These are phyloP conservation scores for Lanistes nyassanus DNA, from an alignment of 1,140 invertebrate genomes.

Conservation along the genomic window DNA sequence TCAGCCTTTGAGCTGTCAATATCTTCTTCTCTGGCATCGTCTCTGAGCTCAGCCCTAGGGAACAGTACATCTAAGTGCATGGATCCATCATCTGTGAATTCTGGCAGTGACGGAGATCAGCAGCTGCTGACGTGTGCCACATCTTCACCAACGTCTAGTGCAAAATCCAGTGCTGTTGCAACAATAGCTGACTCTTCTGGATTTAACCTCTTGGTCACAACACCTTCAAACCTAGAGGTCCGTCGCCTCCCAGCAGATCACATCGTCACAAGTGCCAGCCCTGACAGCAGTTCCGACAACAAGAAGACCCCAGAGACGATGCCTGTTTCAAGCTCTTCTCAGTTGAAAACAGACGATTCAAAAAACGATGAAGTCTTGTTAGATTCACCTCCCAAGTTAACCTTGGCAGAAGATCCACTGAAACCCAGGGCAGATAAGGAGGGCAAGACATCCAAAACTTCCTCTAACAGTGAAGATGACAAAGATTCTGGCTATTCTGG, in stretches of 20 bases:
- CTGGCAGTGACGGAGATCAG: not conserved
- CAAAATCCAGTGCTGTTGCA: not conserved
- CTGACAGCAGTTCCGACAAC: constrained; percentile 56
- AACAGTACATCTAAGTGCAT: not conserved
- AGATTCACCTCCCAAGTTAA: constrained; percentile 8
- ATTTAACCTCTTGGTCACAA: constrained; percentile 25
- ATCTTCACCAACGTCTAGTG: not conserved
- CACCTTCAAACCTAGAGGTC: constrained; percentile 31
- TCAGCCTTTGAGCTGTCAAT: not conserved
- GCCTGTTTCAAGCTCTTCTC: constrained; percentile 2
- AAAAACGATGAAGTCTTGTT: constrained; percentile 14
- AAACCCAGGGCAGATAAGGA: not conserved
- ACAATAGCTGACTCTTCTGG: not conserved
- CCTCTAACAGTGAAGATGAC: constrained; percentile 8
- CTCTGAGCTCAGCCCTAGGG: not conserved
- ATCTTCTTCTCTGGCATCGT: not conserved
- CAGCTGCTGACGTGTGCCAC: not conserved
- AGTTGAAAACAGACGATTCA: constrained; percentile 15
- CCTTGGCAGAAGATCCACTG: not conserved
- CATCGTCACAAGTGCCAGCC: constrained; percentile 46
- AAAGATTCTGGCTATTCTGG: constrained; percentile 22
- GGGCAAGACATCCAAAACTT: not conserved
- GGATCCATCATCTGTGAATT: not conserved
- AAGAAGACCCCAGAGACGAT: constrained; percentile 22
- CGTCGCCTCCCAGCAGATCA: constrained; percentile 43